Evolutionary conservation across 2,888 invertebrate genomes (phyloP).

Genomic region (Clepsis dumicolana): DNA sequence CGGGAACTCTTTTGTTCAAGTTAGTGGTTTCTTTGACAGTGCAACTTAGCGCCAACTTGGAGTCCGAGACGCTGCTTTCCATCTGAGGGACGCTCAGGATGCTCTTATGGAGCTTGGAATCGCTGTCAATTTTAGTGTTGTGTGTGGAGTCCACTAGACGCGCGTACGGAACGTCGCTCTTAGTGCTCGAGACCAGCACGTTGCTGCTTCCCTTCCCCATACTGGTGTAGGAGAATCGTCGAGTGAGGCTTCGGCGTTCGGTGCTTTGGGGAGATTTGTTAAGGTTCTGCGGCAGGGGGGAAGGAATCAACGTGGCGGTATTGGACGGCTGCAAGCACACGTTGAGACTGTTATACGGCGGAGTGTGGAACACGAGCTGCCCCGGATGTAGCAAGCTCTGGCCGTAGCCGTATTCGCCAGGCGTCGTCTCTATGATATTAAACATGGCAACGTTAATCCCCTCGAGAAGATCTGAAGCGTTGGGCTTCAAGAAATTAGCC

Average conservation of each 20-base stretch:
- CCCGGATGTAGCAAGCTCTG: slow-evolving; percentile 96
- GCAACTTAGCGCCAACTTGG: slow-evolving; percentile 93
- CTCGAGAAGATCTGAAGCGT: slow-evolving; percentile 91
- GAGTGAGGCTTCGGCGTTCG: slow-evolving; percentile 77
- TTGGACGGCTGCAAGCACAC: slow-evolving; percentile 90
- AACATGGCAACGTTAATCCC: slow-evolving; percentile 94
- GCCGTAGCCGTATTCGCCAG: slow-evolving; percentile 96
- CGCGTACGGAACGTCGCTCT: slow-evolving; percentile 92
- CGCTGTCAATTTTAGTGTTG: slow-evolving; percentile 89
- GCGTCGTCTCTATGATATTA: slow-evolving; percentile 89
- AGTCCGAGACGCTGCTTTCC: slow-evolving; percentile 95
- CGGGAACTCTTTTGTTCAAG: slow-evolving; percentile 62
- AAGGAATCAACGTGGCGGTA: slow-evolving; percentile 74
- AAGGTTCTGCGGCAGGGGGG: slow-evolving; percentile 73
- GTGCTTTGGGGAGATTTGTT: slow-evolving; percentile 75
- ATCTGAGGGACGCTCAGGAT: slow-evolving; percentile 85
- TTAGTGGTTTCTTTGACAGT: slow-evolving; percentile 84
- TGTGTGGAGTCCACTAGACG: slow-evolving; percentile 90
- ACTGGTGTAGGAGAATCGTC: slow-evolving; percentile 81
- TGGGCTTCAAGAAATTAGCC: slow-evolving; percentile 94
- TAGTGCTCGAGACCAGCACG: slow-evolving; percentile 75
- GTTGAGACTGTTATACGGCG: slow-evolving; percentile 93
- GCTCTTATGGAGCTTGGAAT: slow-evolving; percentile 88
- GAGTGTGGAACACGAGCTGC: slow-evolving; percentile 95
- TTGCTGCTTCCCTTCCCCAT: slow-evolving; percentile 79